A percentile compares a stretch with the other conserved stretches of the same genome.
Conservation (phyloP, 1,140 invertebrate genomes). For the Zophobas morio region DNA sequence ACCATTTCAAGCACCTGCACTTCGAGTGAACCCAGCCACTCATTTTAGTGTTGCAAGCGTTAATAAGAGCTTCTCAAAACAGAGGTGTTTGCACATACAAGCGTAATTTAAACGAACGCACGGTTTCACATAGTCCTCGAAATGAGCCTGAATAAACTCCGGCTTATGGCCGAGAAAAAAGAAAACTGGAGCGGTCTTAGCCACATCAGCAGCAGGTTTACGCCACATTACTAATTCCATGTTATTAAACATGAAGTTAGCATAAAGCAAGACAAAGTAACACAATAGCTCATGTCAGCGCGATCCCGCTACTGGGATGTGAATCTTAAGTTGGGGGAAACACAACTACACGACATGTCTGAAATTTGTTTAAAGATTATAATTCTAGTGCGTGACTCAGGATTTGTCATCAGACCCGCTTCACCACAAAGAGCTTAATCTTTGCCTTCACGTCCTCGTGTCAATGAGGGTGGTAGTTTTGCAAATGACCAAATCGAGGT, state of each 20-base stretch:
- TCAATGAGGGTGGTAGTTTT: slow-evolving; percentile 21
- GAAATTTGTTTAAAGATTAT: slow-evolving; percentile 40
- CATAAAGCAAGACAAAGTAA: slow-evolving; percentile 37
- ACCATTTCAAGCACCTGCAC: too few species aligned
- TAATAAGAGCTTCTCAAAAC: too few species aligned
- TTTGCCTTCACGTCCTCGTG: slow-evolving; percentile 5
- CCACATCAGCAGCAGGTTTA: not conserved
- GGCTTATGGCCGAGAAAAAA: too few species aligned
- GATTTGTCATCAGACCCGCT: slow-evolving; percentile 29
- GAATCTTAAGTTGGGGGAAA: slow-evolving; percentile 29
- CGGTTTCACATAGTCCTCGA: too few species aligned
- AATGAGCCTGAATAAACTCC: too few species aligned
- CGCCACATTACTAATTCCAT: slow-evolving; percentile 23
- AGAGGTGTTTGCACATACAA: too few species aligned
- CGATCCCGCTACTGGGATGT: slow-evolving; percentile 23
- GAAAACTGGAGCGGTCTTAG: not conserved
- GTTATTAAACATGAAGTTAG: slow-evolving; percentile 39
- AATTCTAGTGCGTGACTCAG: slow-evolving; percentile 24
- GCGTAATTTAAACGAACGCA: too few species aligned
- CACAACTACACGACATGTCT: slow-evolving; percentile 28
- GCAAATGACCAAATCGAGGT: slow-evolving; percentile 5
- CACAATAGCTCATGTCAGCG: slow-evolving; percentile 34
- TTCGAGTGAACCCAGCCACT: too few species aligned
- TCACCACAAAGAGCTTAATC: slow-evolving; percentile 27
- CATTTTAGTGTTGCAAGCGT: too few species aligned